Base-by-base conservation (phyloP, 2,797 vertebrate species). In the Gorsachius magnificus region DNA sequence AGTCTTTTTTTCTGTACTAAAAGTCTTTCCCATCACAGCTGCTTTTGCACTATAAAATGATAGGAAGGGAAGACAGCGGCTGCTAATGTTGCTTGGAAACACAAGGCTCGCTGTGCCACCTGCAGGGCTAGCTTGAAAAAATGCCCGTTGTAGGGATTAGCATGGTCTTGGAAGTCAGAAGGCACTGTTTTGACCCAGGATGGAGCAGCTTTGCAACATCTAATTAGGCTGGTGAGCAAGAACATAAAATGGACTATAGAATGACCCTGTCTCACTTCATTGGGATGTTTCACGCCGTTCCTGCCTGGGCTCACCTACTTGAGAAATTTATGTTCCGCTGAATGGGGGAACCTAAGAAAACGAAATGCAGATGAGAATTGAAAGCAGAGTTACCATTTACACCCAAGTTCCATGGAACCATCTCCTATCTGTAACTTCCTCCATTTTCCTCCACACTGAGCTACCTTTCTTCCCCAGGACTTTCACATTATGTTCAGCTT, bases 51-150 rank as follows among this genome's bases (percentile, higher is more conserved):
- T n/a, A 69, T 2, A 45, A 74, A 69, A 8, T 8, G 64, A 61
- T 18, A 61, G 63, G 64, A 81, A 91, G 65, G 46, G 71, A 60
- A 92, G 92, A 13, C 64, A 78, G 60, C 12, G 4, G 26, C 69
- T 46, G 77, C 64, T 89, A 51, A 75, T 3, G 19, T 33, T 46
- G 19, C 90, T 81, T 29, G 77, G 92, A 90, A 96, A 96, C 82
- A 89, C 83, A 95, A 93, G 92, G 93, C 91, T 95, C 38, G 54
- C 96, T 98, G 87, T 97, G 97, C 97, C 96, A 97, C 96, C 97
- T 97, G 95, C 96, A 97, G 97, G 97, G 94, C 96, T 95, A 7
- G 8, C 85, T 78, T 60, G 93, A 96, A 94, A 97, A 96, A 86
- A 71, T 68, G 71, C 85, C 68, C 88, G 38, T 43, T 65, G 26